Percentiles rank a stretch among this genome's conserved stretches.
Conservation (phyloP, 2,113 vertebrate genomes). For the Psilopogon haemacephalus region DNA sequence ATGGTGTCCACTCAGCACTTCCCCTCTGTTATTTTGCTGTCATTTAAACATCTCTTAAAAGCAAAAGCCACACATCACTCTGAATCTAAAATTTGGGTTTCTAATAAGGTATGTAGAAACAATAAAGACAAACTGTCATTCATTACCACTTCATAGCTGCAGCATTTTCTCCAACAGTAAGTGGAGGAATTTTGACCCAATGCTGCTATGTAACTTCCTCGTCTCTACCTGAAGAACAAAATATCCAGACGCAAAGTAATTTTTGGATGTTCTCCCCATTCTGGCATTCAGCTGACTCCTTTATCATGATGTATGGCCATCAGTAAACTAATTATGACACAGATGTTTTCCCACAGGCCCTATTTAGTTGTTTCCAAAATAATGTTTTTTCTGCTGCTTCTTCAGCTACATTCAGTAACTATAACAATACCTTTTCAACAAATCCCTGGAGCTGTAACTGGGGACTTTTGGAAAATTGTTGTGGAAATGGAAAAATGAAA, state of each 20-base stretch:
- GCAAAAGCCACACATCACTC: not conserved
- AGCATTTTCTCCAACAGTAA: not conserved
- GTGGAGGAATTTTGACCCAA: not conserved
- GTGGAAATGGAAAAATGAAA: constrained; percentile 83
- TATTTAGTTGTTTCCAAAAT: not conserved
- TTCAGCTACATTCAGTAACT: not conserved
- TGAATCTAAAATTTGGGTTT: not conserved
- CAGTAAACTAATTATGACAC: constrained; percentile 8
- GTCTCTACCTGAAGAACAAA: not conserved
- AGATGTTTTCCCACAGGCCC: constrained; percentile 48
- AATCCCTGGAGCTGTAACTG: constrained; percentile 75
- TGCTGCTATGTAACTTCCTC: not conserved
- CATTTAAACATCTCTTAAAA: not conserved
- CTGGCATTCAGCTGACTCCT: not conserved
- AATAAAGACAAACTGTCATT: not conserved
- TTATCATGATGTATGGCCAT: not conserved
- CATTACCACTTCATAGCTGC: not conserved
- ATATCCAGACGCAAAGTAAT: not conserved
- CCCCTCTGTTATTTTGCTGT: not conserved
- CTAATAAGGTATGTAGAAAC: not conserved
- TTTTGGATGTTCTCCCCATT: not conserved
- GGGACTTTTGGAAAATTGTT: constrained; percentile 75
- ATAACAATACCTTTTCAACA: constrained; percentile 78
- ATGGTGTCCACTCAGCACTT: not conserved
- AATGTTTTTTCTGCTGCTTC: not conserved